A percentile compares a stretch with the other conserved stretches of the same genome.
phyloP scores from a whole-genome alignment of 2,797 vertebrate species.

The Carcharodon carcharias region DNA sequence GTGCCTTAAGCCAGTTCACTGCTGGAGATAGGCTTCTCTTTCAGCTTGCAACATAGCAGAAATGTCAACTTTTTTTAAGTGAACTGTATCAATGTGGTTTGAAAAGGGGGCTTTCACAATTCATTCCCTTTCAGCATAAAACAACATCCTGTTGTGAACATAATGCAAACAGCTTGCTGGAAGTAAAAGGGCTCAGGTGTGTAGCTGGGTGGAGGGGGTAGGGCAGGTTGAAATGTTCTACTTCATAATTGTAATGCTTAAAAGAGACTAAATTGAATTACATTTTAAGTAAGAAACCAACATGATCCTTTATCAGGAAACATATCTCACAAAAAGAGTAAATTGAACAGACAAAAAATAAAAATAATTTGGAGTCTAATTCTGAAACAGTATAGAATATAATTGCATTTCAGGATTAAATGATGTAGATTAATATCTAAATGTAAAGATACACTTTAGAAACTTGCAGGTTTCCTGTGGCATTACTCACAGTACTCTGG shows the following conservation, averaged over 20 bases:
- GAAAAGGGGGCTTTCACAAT: background rate
- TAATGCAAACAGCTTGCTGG: conserved; percentile 19
- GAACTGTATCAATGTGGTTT: background rate
- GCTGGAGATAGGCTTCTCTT: conserved; percentile 18
- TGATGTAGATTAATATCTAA: background rate
- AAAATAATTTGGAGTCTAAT: background rate
- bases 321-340: background rate
- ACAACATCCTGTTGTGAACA: background rate
- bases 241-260: background rate
- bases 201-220: background rate
- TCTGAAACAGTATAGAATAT: background rate
- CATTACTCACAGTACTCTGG: background rate
- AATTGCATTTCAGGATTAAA: background rate
- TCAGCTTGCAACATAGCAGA: background rate
- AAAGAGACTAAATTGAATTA: background rate
- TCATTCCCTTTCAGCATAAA: conserved; percentile 10
- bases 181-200: conserved; percentile 5
- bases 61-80: background rate
- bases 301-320: background rate
- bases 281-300: background rate
- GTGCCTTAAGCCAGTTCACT: conserved; percentile 19
- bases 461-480: background rate
- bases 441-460: background rate
- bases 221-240: background rate
- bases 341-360: background rate